Evolutionary conservation across 2,113 vertebrate species (phyloP).

Genomic region (zebrafish (Danio rerio)): GRCz12tu NC_133182.1:72488001-72488500

Average conservation of each 20-base stretch:
- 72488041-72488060: slow-evolving; percentile 58
- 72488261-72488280: neutral
- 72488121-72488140: slow-evolving; percentile 71
- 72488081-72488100: slow-evolving; percentile 65
- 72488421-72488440: neutral
- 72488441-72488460: neutral
- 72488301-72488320: slow-evolving; percentile 2
- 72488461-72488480: slow-evolving; percentile 30
- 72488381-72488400: slow-evolving; percentile 23
- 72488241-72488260: neutral
- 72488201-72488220: neutral
- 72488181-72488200: neutral
- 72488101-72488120: slow-evolving; percentile 64
- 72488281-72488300: neutral
- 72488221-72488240: neutral
- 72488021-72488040: slow-evolving; percentile 66
- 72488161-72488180: slow-evolving; percentile 47
- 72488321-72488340: neutral
- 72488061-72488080: slow-evolving; percentile 62
- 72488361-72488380: slow-evolving; percentile 14
- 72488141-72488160: slow-evolving; percentile 64
- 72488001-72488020: slow-evolving; percentile 25
- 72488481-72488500: slow-evolving; percentile 22
- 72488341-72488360: slow-evolving; percentile 43
- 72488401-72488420: slow-evolving; percentile 22